A percentile compares a stretch with the other conserved stretches of the same genome.
These are phyloP conservation scores for Orthosia cruda DNA, from an alignment of 2,888 invertebrate genomes.

Conservation along the genomic window DNA sequence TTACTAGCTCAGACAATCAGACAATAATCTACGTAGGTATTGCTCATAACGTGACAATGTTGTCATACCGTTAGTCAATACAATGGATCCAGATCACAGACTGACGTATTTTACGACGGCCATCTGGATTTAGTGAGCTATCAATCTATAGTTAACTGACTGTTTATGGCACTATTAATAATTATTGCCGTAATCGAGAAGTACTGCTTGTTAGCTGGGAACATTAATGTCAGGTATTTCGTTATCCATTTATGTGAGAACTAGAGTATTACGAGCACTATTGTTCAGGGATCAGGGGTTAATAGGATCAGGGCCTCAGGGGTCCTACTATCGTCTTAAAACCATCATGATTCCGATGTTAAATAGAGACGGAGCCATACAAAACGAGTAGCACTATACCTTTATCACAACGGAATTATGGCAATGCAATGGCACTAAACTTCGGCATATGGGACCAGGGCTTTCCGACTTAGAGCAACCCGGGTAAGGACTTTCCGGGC, in stretches of 20 bases:
- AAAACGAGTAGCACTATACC: too few species aligned
- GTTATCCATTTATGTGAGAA: neutral
- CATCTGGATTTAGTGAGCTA: slow-evolving; percentile 79
- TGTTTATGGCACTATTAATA: slow-evolving; percentile 72
- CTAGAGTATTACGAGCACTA: too few species aligned
- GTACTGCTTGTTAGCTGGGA: slow-evolving; percentile 33
- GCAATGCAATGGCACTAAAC: too few species aligned
- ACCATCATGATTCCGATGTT: too few species aligned
- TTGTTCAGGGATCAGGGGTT: too few species aligned
- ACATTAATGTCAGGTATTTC: slow-evolving; percentile 5
- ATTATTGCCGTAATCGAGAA: slow-evolving; percentile 39
- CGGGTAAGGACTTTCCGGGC: neutral
- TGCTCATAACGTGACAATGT: slow-evolving; percentile 23
- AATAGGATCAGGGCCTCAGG: too few species aligned
- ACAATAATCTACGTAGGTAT: slow-evolving; percentile 15
- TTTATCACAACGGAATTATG: too few species aligned
- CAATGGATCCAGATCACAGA: slow-evolving; percentile 68
- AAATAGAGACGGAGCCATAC: too few species aligned
- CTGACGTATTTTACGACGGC: slow-evolving; percentile 78
- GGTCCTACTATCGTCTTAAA: too few species aligned
- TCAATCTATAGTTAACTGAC: slow-evolving; percentile 69
- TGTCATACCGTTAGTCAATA: slow-evolving; percentile 48
- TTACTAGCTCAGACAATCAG: too few species aligned
- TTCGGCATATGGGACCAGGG: too few species aligned
- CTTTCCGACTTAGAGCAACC: too few species aligned